Evolutionary conservation across 2,113 vertebrate genomes (phyloP).

Genomic region (Peucedramus taeniatus): DNA sequence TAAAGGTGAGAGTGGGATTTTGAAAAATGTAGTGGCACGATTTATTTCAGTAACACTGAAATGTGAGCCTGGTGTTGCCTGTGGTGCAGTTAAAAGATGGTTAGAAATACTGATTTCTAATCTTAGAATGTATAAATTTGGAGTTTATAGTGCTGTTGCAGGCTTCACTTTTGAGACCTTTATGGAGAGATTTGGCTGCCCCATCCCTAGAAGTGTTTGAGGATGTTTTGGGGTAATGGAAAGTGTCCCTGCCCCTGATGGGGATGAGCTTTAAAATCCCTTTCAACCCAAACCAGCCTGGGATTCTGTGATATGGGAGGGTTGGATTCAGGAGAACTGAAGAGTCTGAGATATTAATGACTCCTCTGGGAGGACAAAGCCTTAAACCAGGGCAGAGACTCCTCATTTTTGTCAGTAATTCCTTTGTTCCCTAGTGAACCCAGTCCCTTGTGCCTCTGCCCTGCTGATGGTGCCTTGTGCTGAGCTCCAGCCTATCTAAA

Average conservation of each 20-base stretch:
- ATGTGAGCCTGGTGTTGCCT: not conserved
- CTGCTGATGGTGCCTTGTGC: not conserved
- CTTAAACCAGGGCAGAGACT: not conserved
- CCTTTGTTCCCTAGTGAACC: not conserved
- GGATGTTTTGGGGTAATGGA: not conserved
- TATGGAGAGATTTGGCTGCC: not conserved
- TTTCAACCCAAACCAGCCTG: not conserved
- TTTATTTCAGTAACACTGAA: not conserved
- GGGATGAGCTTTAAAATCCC: not conserved
- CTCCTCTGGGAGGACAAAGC: not conserved
- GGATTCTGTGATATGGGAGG: not conserved
- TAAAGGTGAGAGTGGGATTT: constrained; percentile 1
- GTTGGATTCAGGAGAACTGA: not conserved
- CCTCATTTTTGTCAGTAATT: not conserved
- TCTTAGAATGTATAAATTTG: not conserved
- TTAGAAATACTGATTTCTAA: not conserved
- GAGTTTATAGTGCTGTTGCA: not conserved
- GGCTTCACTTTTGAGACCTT: not conserved
- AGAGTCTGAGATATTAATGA: not conserved
- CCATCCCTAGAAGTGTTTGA: not conserved
- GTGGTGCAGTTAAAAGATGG: not conserved
- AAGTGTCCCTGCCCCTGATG: not conserved
- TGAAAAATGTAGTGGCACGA: not conserved
- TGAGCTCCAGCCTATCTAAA: not conserved
- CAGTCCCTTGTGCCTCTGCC: not conserved